These are phyloP conservation scores for Hyperoplus immaculatus DNA, from an alignment of 2,797 vertebrate genomes.

Conservation along the genomic window DNA sequence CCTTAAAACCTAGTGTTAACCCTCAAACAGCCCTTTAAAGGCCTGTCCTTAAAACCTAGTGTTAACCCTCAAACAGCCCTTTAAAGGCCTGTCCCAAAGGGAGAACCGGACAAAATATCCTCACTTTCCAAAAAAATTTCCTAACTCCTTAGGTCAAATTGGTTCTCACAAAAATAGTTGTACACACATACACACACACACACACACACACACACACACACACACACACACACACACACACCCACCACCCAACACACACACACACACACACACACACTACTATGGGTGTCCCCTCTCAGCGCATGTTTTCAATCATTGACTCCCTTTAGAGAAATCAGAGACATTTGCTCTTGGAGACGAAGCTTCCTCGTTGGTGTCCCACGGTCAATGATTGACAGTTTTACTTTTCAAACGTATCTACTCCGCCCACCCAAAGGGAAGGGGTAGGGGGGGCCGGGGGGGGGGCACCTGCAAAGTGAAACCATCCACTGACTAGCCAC, in stretches of 20 bases:
- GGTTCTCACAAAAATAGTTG: too few relatives aligned
- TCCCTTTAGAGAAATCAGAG: conserved; percentile 69
- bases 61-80: too few relatives aligned
- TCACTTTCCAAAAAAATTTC: too few relatives aligned
- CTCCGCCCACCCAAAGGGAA: conserved; percentile 58
- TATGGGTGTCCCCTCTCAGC: conserved; percentile 45
- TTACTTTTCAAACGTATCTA: conserved; percentile 48
- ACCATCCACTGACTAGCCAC: conserved; percentile 46
- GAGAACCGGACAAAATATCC: too few relatives aligned
- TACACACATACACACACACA: neutral
- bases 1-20: too few relatives aligned
- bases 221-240: too few relatives aligned
- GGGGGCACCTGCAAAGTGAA: conserved; percentile 60
- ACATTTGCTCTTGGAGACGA: conserved; percentile 65
- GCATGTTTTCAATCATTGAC: conserved; percentile 80
- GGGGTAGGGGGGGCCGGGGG: too few relatives aligned
- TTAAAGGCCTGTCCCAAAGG: too few relatives aligned
- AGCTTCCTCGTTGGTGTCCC: conserved; percentile 76
- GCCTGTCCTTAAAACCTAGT: too few relatives aligned
- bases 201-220: neutral
- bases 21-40: too few relatives aligned
- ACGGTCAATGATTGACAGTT: conserved; percentile 85
- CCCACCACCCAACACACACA: conserved; percentile 39
- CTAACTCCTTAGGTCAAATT: too few relatives aligned
- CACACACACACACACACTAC: conserved; percentile 8